Conservation (phyloP, 2,888 invertebrate species). For the Embidobia sp. region DNA sequence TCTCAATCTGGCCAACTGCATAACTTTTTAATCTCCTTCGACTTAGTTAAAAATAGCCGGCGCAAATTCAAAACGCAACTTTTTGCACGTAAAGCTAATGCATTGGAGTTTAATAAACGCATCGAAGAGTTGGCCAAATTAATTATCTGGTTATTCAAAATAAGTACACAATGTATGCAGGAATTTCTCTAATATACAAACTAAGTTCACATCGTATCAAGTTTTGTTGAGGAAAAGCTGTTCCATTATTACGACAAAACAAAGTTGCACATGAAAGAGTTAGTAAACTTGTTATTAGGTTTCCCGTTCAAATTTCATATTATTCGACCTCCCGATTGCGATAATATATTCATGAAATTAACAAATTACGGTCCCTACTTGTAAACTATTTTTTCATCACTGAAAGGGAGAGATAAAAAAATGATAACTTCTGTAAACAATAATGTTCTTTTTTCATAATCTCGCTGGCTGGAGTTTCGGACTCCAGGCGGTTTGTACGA, state of each 20-base stretch:
- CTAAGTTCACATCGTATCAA: slow-evolving; percentile 58
- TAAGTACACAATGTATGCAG: slow-evolving; percentile 43
- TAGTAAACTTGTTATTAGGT: slow-evolving; percentile 61
- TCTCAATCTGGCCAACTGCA: no score
- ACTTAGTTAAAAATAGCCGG: no score
- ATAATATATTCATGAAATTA: slow-evolving; percentile 58
- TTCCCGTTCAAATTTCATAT: slow-evolving; percentile 59
- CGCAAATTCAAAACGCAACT: not conserved
- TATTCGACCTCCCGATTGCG: slow-evolving; percentile 47
- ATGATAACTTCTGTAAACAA: no score
- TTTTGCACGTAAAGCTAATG: slow-evolving; percentile 1
- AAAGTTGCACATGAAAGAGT: slow-evolving; percentile 61
- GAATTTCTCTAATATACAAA: slow-evolving; percentile 60
- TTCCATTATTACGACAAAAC: slow-evolving; percentile 62
- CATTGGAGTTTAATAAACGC: slow-evolving; percentile 19
- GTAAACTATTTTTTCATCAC: slow-evolving; percentile 36
- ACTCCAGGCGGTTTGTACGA: no score
- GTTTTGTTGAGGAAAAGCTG: slow-evolving; percentile 61
- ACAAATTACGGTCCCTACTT: slow-evolving; percentile 48
- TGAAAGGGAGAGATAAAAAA: no score
- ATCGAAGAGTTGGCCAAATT: slow-evolving; percentile 27
- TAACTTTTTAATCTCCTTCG: no score
- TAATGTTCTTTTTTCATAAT: no score
- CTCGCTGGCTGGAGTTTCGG: no score
- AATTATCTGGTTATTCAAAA: slow-evolving; percentile 48